Conservation (phyloP, 2,113 vertebrate species). For the Pachypanchax playfairii region DNA sequence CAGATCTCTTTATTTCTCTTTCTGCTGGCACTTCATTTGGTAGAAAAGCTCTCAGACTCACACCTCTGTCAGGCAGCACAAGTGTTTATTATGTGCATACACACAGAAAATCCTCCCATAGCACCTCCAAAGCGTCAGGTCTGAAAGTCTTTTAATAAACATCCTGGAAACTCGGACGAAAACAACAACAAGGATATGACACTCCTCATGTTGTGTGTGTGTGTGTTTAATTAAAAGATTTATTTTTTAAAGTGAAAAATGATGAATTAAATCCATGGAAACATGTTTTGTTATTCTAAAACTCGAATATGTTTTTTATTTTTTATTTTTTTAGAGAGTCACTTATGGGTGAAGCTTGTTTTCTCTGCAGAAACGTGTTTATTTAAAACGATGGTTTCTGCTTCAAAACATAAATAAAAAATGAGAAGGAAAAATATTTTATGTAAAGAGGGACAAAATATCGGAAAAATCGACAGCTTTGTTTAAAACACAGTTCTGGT, state of each 20-base stretch:
- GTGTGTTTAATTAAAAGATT: neutral
- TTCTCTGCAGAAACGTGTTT: no score
- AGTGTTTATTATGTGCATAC: slow-evolving; percentile 91
- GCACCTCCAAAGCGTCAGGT: slow-evolving; percentile 65
- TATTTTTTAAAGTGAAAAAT: no score
- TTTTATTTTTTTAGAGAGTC: neutral
- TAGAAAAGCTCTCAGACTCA: slow-evolving; percentile 94
- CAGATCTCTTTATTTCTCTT: slow-evolving; percentile 91
- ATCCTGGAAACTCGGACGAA: slow-evolving; percentile 21
- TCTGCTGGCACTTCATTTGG: slow-evolving; percentile 93
- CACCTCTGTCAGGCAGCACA: slow-evolving; percentile 90
- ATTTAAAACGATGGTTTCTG: no score
- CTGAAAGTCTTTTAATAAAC: slow-evolving; percentile 46
- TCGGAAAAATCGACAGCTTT: neutral
- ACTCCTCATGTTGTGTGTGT: neutral
- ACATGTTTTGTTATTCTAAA: neutral
- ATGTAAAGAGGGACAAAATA: no score
- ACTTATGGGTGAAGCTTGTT: no score
- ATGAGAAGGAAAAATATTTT: no score
- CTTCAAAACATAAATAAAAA: no score
- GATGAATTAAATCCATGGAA: neutral
- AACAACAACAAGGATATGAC: neutral
- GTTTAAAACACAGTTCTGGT: neutral
- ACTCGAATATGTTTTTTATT: slow-evolving; percentile 22
- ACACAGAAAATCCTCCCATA: slow-evolving; percentile 80